phyloP scores from a whole-genome alignment of 2,797 vertebrate genomes.

The Adrianichthys oophorus region DNA sequence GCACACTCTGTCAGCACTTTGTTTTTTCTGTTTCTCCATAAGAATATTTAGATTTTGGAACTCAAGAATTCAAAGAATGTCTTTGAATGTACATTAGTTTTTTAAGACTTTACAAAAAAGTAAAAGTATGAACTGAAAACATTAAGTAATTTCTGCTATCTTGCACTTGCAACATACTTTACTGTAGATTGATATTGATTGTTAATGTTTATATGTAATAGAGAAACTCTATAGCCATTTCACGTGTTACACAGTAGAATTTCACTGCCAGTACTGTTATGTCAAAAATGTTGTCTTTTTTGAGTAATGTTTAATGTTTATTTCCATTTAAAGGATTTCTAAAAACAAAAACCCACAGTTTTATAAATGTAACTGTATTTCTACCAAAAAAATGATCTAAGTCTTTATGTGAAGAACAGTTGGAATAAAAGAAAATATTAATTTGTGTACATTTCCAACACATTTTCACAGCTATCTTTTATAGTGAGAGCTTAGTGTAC shows the following conservation, averaged over 20 bases:
- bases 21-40: conserved; percentile 4
- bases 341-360: conserved; percentile 5
- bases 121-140: too few relatives aligned
- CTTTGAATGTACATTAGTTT: too few relatives aligned
- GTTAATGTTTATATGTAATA: too few relatives aligned
- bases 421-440: not conserved
- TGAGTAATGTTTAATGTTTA: not conserved
- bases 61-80: too few relatives aligned
- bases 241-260: not conserved
- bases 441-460: conserved; percentile 14
- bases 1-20: not conserved
- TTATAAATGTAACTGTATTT: conserved; percentile 15
- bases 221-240: too few relatives aligned
- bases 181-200: too few relatives aligned
- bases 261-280: not conserved
- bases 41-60: not conserved
- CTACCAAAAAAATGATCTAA: conserved; percentile 5
- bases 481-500: conserved; percentile 17
- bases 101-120: too few relatives aligned
- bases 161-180: too few relatives aligned
- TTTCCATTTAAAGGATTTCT: conserved; percentile 6
- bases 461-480: conserved; percentile 2
- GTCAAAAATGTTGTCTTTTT: not conserved
- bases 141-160: too few relatives aligned
- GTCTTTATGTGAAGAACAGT: conserved; percentile 12